Base-by-base conservation (phyloP, 1,140 invertebrate species). In the Lepidurus packardi region DNA sequence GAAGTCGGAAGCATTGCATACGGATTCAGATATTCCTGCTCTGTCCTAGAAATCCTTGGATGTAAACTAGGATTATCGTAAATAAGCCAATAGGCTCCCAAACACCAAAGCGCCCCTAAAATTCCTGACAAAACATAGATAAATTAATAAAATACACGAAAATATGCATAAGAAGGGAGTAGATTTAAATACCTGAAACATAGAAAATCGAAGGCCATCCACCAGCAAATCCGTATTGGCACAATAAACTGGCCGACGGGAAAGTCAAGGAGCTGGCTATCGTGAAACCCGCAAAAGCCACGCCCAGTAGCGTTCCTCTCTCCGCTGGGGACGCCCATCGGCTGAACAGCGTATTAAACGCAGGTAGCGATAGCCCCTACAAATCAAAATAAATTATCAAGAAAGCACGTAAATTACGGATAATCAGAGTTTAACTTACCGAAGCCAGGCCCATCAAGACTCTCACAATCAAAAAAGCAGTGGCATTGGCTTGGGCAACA, bases 261-360 rank as follows among this genome's bases (percentile, higher is more conserved):
- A 85, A 85, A 2, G 83, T 84, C 3, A 86, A 21, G n/a, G 84
- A 79, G 76, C 83, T 84, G 75, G 84, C 86, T 44, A 87, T 16
- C 10, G 80, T 77, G 73, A 82, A 82, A 80, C 86, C 86, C 25
- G 84, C 85, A 81, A 84, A 87, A 41, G 83, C 85, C 41, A 87
- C 80, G 43, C 84, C 82, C 44, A 85, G 82, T 16, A 86, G 79
- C 6, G 85, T 77, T 41, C 82, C 82, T 53, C 85, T 81, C 81
- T 89, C 88, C 53, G 84, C 77, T 16, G 86, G 85, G 24, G 87
- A 87, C 74, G 87, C 86, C 88, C 88, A 89, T 73, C 86, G 85
- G 7, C 85, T 84, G 85, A 87, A 88, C 21, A 89, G 83, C 7
- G 86, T 84, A 81, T 88, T 87, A 75, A 89, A 86, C 16, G 86